These are phyloP conservation scores for Castor canadensis DNA, from an alignment of 2,113 vertebrate species.

Conservation along the genomic window DNA sequence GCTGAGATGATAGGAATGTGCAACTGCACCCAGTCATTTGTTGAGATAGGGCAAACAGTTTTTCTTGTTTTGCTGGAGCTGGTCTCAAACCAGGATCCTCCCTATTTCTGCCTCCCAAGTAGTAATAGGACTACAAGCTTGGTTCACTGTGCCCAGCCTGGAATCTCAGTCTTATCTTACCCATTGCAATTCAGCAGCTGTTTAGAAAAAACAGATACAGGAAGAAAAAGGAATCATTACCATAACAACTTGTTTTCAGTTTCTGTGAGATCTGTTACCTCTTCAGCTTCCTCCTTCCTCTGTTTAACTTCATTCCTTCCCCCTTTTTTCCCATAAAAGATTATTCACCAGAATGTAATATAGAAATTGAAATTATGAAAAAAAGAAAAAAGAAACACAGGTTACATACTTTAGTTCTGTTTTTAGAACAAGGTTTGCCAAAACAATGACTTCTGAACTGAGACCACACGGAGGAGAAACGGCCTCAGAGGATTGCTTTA, in stretches of 20 bases:
- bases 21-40: too few species aligned
- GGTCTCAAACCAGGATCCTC: too few species aligned
- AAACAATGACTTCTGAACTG: conserved; percentile 42
- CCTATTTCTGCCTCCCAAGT: too few species aligned
- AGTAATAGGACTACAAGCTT: too few species aligned
- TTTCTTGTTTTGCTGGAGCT: too few species aligned
- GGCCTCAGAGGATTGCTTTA: neutral
- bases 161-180: neutral
- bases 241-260: neutral
- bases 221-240: neutral
- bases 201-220: neutral
- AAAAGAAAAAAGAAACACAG: neutral
- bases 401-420: neutral
- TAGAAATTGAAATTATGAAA: neutral
- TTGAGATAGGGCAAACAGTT: too few species aligned
- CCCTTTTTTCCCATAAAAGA: neutral
- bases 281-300: neutral
- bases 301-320: neutral
- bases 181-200: neutral
- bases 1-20: too few species aligned
- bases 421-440: neutral
- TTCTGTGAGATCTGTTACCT: neutral
- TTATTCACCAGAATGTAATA: neutral
- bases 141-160: too few species aligned
- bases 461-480: neutral